Evolutionary conservation across 2,113 vertebrate species (phyloP).

Genomic region (Echinops telfairi): DNA sequence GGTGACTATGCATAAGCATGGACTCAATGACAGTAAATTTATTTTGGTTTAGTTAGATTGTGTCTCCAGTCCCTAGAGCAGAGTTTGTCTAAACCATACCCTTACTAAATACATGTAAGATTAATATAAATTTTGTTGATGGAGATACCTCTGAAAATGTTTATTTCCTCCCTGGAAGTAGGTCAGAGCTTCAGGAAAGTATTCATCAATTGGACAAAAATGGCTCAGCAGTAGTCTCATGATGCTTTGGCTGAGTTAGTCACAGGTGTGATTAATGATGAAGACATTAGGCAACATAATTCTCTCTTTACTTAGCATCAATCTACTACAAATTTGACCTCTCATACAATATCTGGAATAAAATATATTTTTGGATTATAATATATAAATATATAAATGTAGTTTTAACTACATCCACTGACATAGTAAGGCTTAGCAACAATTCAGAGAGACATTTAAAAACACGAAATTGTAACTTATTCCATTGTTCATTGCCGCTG

Average conservation of each 20-base stretch:
- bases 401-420: conserved; percentile 59
- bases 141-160: not conserved
- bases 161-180: not conserved
- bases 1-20: too few relatives aligned
- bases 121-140: not conserved
- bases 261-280: not conserved
- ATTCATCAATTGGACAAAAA: not conserved
- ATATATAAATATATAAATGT: not conserved
- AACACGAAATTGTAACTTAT: too few relatives aligned
- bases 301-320: conserved; percentile 39
- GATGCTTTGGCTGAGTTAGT: not conserved
- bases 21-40: too few relatives aligned
- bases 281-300: conserved; percentile 23
- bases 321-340: conserved; percentile 31
- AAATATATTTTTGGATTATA: too few relatives aligned
- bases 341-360: not conserved
- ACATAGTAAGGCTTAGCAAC: not conserved
- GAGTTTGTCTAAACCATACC: too few relatives aligned
- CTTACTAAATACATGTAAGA: not conserved
- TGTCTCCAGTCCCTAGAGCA: not conserved
- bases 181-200: not conserved
- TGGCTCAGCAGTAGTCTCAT: not conserved
- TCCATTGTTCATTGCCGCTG: too few relatives aligned
- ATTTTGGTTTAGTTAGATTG: too few relatives aligned
- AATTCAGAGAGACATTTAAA: conserved; percentile 43